phyloP scores from a whole-genome alignment of 2,888 invertebrate genomes.

The Eupithecia subfuscata region DNA sequence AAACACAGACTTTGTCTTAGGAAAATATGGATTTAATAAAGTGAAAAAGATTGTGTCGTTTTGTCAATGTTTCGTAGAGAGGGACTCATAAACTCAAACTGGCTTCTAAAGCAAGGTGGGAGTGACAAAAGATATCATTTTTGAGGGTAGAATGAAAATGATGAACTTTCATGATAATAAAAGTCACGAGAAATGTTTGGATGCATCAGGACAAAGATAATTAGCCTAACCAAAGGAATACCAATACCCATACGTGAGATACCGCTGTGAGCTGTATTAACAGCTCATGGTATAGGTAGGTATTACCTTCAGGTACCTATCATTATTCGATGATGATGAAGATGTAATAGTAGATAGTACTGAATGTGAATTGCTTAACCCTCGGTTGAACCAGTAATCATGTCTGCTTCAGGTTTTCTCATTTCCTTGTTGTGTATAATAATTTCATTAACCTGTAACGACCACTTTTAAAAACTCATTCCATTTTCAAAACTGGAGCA shows the following conservation, averaged over 20 bases:
- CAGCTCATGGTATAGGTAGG: background rate
- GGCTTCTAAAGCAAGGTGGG: background rate
- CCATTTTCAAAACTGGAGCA: slow-evolving; percentile 11
- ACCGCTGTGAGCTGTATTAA: background rate
- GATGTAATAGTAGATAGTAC: background rate
- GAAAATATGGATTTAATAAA: background rate
- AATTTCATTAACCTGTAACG: background rate
- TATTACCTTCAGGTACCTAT: background rate
- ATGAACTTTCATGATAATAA: background rate
- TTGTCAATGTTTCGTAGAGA: background rate
- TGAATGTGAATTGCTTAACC: background rate
- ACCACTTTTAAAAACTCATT: slow-evolving; percentile 15
- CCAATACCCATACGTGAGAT: background rate
- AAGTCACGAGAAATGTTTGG: background rate
- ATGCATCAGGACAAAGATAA: background rate
- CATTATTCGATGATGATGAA: background rate
- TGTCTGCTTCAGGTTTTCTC: background rate
- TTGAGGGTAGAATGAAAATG: no score
- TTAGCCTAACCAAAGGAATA: background rate
- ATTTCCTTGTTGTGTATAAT: background rate
- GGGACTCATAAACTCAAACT: background rate
- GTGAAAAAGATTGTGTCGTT: background rate
- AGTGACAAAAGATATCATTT: background rate
- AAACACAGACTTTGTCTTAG: slow-evolving; percentile 6
- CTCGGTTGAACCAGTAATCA: background rate